Evolutionary conservation across 2,113 vertebrate species (phyloP).

Genomic region (Stomatorhinus ivindoensis): DNA sequence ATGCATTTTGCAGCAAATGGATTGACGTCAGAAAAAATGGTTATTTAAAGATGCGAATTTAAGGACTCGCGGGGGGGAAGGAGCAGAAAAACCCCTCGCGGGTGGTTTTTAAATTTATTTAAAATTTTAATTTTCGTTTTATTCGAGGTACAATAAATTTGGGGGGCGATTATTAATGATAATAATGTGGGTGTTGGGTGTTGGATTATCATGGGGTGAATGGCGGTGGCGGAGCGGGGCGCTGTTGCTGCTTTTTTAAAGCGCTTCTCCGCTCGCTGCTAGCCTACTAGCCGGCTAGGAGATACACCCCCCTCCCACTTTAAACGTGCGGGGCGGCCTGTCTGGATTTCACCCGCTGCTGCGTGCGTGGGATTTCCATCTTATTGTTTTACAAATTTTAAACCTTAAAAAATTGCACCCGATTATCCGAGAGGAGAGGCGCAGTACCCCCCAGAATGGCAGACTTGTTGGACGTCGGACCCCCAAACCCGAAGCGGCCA

Average conservation of each 20-base stretch:
- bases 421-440: constrained; percentile 3
- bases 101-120: constrained; percentile 49
- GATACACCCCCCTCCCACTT: constrained; percentile 26
- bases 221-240: constrained; percentile 71
- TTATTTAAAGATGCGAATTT: constrained; percentile 47
- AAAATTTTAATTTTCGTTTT: constrained; percentile 50
- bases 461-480: constrained; percentile 88
- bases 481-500: constrained; percentile 84
- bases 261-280: constrained; percentile 35
- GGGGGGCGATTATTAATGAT: constrained; percentile 50
- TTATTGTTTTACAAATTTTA: not conserved
- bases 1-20: constrained; percentile 49
- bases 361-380: constrained; percentile 16
- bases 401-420: not conserved
- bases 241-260: constrained; percentile 76
- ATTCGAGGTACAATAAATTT: constrained; percentile 42
- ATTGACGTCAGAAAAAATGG: constrained; percentile 54
- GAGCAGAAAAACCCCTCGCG: constrained; percentile 39
- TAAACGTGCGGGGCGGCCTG: constrained; percentile 20
- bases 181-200: constrained; percentile 70
- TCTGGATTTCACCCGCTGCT: constrained; percentile 24
- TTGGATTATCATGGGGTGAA: constrained; percentile 77
- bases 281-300: constrained; percentile 43
- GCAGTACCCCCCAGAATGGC: constrained; percentile 62
- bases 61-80: constrained; percentile 35